These are phyloP conservation scores for Nesometra sesokonis DNA, from an alignment of 35 echinoderm and acorn worm genomes.

Conservation along the genomic window DNA sequence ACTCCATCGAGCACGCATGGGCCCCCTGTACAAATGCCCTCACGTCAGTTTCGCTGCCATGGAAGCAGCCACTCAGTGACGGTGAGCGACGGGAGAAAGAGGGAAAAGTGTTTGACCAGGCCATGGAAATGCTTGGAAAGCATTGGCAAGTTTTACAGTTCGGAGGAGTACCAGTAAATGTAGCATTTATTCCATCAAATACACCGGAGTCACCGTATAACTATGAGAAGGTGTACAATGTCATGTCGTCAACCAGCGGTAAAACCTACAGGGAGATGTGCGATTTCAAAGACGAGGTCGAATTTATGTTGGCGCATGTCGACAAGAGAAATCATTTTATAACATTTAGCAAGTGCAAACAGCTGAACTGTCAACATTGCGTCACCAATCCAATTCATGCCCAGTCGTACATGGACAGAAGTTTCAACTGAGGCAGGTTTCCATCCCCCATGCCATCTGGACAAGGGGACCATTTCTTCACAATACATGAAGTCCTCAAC, in stretches of 20 bases:
- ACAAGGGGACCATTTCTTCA: not conserved
- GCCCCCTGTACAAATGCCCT: slow-evolving; percentile 11
- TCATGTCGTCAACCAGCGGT: not conserved
- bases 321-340: not conserved
- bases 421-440: not conserved
- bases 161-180: not conserved
- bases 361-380: not conserved
- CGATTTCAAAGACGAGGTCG: not conserved
- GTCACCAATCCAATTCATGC: not conserved
- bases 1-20: slow-evolving; percentile 29
- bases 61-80: not conserved
- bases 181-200: too few relatives aligned
- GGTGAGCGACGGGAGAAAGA: slow-evolving; percentile 3
- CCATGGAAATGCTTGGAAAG: slow-evolving; percentile 16
- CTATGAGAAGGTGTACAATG: not conserved
- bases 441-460: not conserved
- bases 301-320: not conserved
- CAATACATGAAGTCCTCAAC: not conserved
- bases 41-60: not conserved
- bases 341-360: not conserved
- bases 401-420: not conserved
- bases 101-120: slow-evolving; percentile 16
- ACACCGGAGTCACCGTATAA: too few relatives aligned
- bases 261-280: not conserved
- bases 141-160: slow-evolving; percentile 14